phyloP scores from a whole-genome alignment of 2,113 vertebrate genomes.

The Progne subis region DNA sequence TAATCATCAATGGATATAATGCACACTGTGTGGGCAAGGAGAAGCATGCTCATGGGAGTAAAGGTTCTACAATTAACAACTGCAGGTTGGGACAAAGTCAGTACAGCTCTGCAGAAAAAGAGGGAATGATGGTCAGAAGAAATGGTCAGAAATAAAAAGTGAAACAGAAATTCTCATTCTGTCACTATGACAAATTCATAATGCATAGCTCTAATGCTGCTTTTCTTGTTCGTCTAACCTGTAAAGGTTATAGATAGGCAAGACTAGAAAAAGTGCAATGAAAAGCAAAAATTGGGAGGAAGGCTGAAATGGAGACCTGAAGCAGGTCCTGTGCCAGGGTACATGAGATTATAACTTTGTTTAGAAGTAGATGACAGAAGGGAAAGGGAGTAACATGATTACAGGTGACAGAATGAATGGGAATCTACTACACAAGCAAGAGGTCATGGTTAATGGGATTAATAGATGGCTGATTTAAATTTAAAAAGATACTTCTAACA shows the following conservation, averaged over 20 bases:
- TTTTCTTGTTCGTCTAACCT: not conserved
- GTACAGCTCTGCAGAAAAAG: not conserved
- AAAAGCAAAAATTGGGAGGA: not conserved
- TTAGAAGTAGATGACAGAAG: not conserved
- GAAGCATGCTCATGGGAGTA: not conserved
- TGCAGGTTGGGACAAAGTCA: not conserved
- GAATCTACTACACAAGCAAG: not conserved
- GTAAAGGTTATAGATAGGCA: not conserved
- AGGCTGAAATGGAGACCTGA: not conserved
- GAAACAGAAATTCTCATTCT: not conserved
- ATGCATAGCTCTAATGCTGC: not conserved
- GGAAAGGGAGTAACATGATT: not conserved
- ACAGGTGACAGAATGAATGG: not conserved
- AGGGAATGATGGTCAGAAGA: not conserved
- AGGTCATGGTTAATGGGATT: not conserved
- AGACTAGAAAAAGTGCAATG: not conserved
- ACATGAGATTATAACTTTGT: not conserved
- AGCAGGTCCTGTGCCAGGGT: not conserved
- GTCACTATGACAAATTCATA: not conserved
- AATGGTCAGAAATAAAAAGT: not conserved
- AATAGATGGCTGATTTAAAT: not conserved
- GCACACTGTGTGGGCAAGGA: not conserved
- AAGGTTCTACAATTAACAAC: not conserved
- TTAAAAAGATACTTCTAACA: not conserved
- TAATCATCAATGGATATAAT: fast-evolving